Conservation (phyloP, 2,113 vertebrate species). For the Cephalopterus ornatus region DNA sequence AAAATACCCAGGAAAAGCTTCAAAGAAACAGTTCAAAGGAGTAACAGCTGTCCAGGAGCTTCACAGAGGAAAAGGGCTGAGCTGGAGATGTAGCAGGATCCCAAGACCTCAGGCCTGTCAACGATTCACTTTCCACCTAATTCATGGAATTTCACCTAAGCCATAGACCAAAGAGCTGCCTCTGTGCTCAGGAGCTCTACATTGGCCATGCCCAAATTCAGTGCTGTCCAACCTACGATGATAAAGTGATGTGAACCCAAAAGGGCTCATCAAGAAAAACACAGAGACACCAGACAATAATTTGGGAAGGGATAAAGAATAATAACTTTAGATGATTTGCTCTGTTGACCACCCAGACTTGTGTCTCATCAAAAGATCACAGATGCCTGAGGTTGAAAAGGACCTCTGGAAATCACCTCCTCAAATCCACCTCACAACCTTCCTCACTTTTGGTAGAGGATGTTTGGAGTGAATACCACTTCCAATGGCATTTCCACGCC, state of each 20-base stretch:
- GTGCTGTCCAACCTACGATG: fast-evolving
- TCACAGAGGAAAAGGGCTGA: neutral
- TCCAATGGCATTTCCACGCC: neutral
- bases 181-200: neutral
- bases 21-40: neutral
- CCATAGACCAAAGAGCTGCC: neutral
- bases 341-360: neutral
- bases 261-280: neutral
- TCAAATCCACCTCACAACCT: neutral
- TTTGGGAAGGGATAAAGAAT: neutral
- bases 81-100: neutral
- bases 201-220: neutral
- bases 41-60: neutral
- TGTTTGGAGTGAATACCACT: neutral
- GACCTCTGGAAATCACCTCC: neutral
- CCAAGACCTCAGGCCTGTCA: neutral
- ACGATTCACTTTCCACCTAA: neutral
- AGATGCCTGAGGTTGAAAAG: neutral
- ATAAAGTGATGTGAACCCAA: neutral
- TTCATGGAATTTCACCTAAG: neutral
- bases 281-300: neutral
- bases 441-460: neutral
- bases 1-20: neutral
- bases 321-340: fast-evolving
- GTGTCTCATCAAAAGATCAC: neutral